Conservation (phyloP, 2,888 invertebrate genomes). For the Pammene aurita region DNA sequence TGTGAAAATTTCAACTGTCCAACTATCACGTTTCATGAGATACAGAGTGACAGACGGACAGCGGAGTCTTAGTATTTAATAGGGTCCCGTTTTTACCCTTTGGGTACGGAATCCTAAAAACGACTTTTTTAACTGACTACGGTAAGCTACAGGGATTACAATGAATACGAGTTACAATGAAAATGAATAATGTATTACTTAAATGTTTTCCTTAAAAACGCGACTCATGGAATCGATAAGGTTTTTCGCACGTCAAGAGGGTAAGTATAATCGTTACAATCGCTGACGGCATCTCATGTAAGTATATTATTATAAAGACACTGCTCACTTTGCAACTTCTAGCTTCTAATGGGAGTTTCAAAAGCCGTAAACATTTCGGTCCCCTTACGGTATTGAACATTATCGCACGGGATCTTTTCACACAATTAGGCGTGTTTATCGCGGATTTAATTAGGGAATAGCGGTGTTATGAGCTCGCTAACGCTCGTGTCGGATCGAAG, state of each 20-base stretch:
- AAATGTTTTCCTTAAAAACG: slow-evolving; percentile 19
- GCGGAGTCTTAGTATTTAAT: no score
- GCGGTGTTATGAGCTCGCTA: slow-evolving; percentile 28
- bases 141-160: no score
- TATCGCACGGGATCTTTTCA: slow-evolving; percentile 30
- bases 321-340: slow-evolving; percentile 12
- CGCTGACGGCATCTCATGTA: slow-evolving; percentile 1
- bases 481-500: slow-evolving; percentile 33
- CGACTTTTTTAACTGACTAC: no score
- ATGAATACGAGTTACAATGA: no score
- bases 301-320: slow-evolving; percentile 9
- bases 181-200: no score
- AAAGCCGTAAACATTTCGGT: slow-evolving; percentile 6
- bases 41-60: no score
- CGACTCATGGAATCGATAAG: slow-evolving; percentile 2
- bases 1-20: no score
- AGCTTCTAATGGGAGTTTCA: slow-evolving; percentile 15
- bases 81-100: no score
- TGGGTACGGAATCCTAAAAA: no score
- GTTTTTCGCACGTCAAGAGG: slow-evolving; percentile 6
- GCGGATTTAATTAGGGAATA: slow-evolving; percentile 34
- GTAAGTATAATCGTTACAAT: slow-evolving; percentile 17
- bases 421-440: slow-evolving; percentile 37
- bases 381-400: slow-evolving; percentile 6
- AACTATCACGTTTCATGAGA: no score